Evolutionary conservation across 2,797 vertebrate genomes (phyloP).

Genomic region (Erethizon dorsatum): DNA sequence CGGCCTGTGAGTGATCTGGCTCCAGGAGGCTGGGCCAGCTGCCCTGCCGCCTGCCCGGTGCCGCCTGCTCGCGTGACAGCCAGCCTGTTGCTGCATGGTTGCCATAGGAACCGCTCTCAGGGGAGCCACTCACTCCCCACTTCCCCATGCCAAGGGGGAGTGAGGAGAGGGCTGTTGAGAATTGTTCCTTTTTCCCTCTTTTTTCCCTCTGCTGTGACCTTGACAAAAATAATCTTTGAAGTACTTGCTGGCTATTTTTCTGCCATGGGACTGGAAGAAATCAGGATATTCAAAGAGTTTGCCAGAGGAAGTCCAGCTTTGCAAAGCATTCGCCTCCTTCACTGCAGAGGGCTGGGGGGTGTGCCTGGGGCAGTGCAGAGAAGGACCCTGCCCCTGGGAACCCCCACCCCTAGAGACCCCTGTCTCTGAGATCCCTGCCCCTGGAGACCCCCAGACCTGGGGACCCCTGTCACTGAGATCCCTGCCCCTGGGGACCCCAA

Average conservation of each 20-base stretch:
- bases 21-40: conserved; percentile 83
- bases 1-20: conserved; percentile 82
- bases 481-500: neutral
- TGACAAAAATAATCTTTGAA: conserved; percentile 91
- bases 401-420: neutral
- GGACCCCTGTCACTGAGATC: neutral
- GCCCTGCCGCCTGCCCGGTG: conserved; percentile 69
- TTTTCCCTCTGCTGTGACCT: conserved; percentile 88
- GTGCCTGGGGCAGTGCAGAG: conserved; percentile 77
- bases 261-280: conserved; percentile 85
- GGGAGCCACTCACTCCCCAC: conserved; percentile 87
- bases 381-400: neutral
- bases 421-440: neutral
- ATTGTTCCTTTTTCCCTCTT: conserved; percentile 79
- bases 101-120: conserved; percentile 88
- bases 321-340: conserved; percentile 76
- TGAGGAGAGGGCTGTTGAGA: conserved; percentile 87
- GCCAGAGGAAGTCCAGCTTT: conserved; percentile 86
- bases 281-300: conserved; percentile 86
- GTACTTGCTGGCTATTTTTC: conserved; percentile 87
- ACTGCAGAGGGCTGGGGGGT: conserved; percentile 70
- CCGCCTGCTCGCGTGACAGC: conserved; percentile 89
- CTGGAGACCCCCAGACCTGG: neutral
- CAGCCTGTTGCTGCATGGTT: conserved; percentile 89
- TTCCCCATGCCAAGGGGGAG: conserved; percentile 90